Conservation (phyloP, 2,888 invertebrate species). For the Macaria liturata region DNA sequence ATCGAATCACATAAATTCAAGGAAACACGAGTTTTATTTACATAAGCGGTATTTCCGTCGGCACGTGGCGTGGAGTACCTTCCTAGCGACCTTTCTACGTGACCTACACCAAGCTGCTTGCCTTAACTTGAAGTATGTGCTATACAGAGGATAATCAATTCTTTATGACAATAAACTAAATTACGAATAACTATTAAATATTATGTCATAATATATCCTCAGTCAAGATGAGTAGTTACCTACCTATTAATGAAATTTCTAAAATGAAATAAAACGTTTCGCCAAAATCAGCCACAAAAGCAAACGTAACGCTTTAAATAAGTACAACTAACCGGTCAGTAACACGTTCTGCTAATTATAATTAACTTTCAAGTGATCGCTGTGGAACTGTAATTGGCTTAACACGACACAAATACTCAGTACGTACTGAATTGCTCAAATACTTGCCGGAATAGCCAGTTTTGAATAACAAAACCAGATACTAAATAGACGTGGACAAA, state of each 20-base stretch:
- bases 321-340: conserved; percentile 2
- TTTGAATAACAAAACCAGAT: neutral
- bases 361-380: conserved; percentile 23
- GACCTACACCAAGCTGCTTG: neutral
- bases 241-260: too few relatives aligned
- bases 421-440: conserved; percentile 13
- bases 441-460: conserved; percentile 3
- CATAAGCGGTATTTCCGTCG: conserved; percentile 6
- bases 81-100: conserved; percentile 1
- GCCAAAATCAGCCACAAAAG: too few relatives aligned
- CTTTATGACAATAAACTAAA: too few relatives aligned
- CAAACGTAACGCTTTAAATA: too few relatives aligned
- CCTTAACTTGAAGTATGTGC: too few relatives aligned
- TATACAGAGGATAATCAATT: too few relatives aligned
- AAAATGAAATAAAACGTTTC: too few relatives aligned
- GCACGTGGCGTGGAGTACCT: conserved; percentile 5
- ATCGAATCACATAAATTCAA: conserved; percentile 24
- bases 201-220: too few relatives aligned
- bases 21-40: conserved; percentile 26
- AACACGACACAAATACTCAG: conserved; percentile 19
- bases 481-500: neutral
- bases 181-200: too few relatives aligned
- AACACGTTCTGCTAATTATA: conserved; percentile 18
- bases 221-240: too few relatives aligned
- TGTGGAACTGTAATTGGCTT: conserved; percentile 36